These are phyloP conservation scores for Drosophila formosana DNA, from an alignment of 2,888 invertebrate species.

Conservation along the genomic window DNA sequence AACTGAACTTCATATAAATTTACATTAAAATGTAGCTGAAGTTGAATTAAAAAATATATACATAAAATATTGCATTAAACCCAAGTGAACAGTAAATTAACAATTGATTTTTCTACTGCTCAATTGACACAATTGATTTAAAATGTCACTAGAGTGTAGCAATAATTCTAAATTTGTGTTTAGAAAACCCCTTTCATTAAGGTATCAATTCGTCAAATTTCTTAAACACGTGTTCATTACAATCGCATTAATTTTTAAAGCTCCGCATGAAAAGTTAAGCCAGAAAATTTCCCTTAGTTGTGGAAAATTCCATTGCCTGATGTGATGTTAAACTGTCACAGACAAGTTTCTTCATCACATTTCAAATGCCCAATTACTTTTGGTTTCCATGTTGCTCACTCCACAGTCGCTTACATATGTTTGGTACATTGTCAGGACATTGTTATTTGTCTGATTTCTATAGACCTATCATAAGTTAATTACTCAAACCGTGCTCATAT, in stretches of 20 bases:
- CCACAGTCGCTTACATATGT: not conserved
- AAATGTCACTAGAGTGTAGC: no score
- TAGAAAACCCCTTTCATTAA: no score
- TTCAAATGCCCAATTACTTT: slow-evolving; percentile 1
- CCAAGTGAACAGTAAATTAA: no score
- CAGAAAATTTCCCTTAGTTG: not conserved
- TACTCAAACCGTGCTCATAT: slow-evolving; percentile 11
- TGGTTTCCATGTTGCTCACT: not conserved
- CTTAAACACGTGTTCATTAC: not conserved
- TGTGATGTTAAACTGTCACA: not conserved
- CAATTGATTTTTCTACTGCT: no score
- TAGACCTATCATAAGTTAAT: slow-evolving; percentile 18
- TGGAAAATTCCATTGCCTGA: not conserved
- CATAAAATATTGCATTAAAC: no score
- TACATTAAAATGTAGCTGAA: no score
- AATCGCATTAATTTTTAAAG: not conserved
- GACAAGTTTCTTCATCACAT: not conserved
- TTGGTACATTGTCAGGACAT: not conserved
- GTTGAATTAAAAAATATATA: no score
- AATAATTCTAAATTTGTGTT: no score
- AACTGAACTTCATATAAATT: no score
- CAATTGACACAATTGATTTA: no score
- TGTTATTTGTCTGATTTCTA: slow-evolving; percentile 16
- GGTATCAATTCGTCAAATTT: not conserved
- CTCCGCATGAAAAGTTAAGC: not conserved